Evolutionary conservation across 2,113 vertebrate species (phyloP), one percentile per base, ranked within the genome.

Genomic region (Oryzias melastigma): DNA sequence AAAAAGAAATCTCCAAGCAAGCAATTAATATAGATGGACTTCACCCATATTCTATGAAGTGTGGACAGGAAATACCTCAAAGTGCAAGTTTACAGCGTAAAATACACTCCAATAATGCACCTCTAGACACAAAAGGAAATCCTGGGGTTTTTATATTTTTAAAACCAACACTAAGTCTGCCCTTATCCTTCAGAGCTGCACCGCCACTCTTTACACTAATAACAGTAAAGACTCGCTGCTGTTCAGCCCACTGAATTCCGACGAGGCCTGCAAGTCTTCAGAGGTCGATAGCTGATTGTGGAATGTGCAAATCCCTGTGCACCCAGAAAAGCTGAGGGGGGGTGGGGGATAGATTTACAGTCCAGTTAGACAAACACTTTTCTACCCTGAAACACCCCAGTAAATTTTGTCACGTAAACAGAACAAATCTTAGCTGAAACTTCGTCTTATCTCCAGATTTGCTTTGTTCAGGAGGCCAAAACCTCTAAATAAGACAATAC

Each of bases 31-130:
- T 73, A 51, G 84, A 87, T 78, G 63, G 60, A 12, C 61, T 77
- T 68, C 56, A 80, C 55, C 81, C 60, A 49, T 35, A 65, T 71
- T 19, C 52, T 79, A 44, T 72, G 43, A 60, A 45, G 54, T 50
- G 0, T 27, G 46, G 57, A 71, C 62, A 86, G 84, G 85, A 91
- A 89, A 90, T 85, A 53, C 73, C 80, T 58, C 17, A 46, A 3
- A 20, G 35, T 51, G 43, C 4, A 22, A 25, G 64, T 73, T 79
- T 81, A 73, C 52, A 77, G 25, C 55, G 51, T 35, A 73, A 88
- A 82, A 88, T 70, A 79, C 44, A 68, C 64, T 65, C 57, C 48
- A 15, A 52, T 69, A 75, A 75, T 47, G 65, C 47, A 64, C n/a
- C 51, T 22, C 52, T 24, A 61, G 59, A 63, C 47, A 63, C 53